Evolutionary conservation across 2,113 vertebrate genomes (phyloP).

Genomic region (Lepisosteus oculatus): DNA sequence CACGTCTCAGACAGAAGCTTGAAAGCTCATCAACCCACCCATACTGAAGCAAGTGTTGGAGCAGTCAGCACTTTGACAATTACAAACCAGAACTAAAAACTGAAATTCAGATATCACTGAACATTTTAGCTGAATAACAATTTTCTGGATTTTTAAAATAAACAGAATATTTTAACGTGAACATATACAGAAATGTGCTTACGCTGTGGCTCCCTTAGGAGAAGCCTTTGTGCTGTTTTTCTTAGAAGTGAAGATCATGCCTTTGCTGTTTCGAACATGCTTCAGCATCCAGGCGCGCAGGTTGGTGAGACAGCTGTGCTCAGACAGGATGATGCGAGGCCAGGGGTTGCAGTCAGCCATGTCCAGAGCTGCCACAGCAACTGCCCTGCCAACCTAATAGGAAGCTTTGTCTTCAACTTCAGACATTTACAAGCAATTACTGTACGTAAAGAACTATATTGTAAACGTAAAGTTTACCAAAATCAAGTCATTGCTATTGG

Average conservation of each 20-base stretch:
- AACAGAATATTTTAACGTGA: too few relatives aligned
- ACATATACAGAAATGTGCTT: constrained; percentile 17
- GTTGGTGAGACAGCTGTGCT: constrained; percentile 85
- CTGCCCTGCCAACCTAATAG: constrained; percentile 81
- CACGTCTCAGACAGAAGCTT: too few relatives aligned
- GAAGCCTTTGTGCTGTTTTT: constrained; percentile 52
- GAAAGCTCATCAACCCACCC: too few relatives aligned
- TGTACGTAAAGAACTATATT: too few relatives aligned
- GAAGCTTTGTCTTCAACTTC: constrained; percentile 2
- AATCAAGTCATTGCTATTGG: too few relatives aligned
- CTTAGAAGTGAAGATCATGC: constrained; percentile 43
- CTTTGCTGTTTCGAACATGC: constrained; percentile 81
- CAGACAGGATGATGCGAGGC: constrained; percentile 86
- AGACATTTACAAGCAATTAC: background rate
- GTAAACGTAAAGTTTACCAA: too few relatives aligned
- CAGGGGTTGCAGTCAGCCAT: constrained; percentile 92
- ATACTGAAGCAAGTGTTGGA: too few relatives aligned
- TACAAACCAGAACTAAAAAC: too few relatives aligned
- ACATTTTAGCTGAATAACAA: too few relatives aligned
- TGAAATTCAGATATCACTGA: too few relatives aligned
- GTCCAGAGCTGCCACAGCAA: constrained; percentile 87
- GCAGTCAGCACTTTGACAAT: too few relatives aligned
- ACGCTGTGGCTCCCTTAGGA: constrained; percentile 68
- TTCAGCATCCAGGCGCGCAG: constrained; percentile 89
- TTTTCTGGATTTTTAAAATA: too few relatives aligned